phyloP scores from a whole-genome alignment of 2,113 vertebrate genomes.

The Benitochromis conjunctus region DNA sequence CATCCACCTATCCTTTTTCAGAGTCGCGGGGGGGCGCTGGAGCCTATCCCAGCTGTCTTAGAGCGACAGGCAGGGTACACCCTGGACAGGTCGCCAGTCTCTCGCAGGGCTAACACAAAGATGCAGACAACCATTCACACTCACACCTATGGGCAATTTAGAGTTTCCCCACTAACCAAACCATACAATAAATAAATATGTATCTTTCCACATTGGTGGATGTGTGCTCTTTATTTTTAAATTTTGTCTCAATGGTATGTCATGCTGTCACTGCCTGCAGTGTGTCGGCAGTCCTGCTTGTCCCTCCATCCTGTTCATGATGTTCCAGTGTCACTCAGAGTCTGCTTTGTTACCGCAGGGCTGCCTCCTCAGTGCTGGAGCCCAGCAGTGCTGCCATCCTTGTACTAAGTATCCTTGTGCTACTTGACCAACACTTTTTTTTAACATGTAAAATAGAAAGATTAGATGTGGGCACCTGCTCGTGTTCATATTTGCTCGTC shows the following conservation, averaged over 20 bases:
- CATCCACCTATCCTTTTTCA: no score
- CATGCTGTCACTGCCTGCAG: neutral
- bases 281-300: neutral
- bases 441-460: neutral
- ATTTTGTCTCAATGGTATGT: neutral
- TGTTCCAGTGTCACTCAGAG: neutral
- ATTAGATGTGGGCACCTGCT: neutral
- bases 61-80: no score
- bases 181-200: neutral
- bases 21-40: no score
- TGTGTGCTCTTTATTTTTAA: neutral
- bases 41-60: no score
- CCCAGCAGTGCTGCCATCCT: conserved; percentile 45
- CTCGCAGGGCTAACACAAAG: no score
- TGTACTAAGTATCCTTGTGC: no score
- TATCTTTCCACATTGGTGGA: neutral
- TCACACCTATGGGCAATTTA: no score
- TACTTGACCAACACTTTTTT: neutral
- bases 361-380: neutral
- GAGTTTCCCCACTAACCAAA: neutral
- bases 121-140: no score
- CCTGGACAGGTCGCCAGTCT: no score
- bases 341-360: neutral
- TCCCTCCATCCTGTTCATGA: neutral
- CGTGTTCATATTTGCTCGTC: neutral